phyloP scores from a whole-genome alignment of 2,113 vertebrate genomes.

The Empidonax traillii region DNA sequence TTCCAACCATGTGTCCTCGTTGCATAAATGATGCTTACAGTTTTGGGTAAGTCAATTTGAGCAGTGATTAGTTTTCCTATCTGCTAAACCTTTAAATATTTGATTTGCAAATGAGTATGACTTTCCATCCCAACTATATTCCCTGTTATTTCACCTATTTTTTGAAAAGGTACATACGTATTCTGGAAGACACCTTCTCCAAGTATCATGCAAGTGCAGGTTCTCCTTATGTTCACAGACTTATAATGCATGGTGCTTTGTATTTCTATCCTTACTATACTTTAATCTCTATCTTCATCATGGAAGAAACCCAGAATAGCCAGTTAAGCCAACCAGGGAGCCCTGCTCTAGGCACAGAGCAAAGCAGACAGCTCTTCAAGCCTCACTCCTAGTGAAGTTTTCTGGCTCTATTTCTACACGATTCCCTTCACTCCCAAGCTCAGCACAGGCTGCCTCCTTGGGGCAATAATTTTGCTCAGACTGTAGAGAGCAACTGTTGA shows the following conservation, averaged over 20 bases:
- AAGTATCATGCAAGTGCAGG: background rate
- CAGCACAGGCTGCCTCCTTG: background rate
- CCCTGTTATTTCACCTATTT: background rate
- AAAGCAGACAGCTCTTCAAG: background rate
- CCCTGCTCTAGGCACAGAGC: background rate
- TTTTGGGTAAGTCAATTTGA: background rate
- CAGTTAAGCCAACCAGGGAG: background rate
- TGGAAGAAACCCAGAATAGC: background rate
- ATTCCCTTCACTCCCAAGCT: background rate
- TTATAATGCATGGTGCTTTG: background rate
- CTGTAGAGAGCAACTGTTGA: background rate
- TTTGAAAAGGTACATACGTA: background rate
- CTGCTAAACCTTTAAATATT: constrained; percentile 3
- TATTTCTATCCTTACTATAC: background rate
- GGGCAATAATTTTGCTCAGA: background rate
- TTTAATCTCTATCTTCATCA: background rate
- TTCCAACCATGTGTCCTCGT: background rate
- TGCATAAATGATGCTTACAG: background rate
- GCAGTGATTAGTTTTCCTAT: background rate
- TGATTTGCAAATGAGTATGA: background rate
- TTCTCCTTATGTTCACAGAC: background rate
- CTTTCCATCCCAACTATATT: background rate
- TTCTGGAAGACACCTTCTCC: background rate
- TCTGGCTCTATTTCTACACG: background rate
- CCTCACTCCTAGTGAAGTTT: background rate